Evolutionary conservation across 2,113 vertebrate genomes (phyloP).

Genomic region (Passer montanus): DNA sequence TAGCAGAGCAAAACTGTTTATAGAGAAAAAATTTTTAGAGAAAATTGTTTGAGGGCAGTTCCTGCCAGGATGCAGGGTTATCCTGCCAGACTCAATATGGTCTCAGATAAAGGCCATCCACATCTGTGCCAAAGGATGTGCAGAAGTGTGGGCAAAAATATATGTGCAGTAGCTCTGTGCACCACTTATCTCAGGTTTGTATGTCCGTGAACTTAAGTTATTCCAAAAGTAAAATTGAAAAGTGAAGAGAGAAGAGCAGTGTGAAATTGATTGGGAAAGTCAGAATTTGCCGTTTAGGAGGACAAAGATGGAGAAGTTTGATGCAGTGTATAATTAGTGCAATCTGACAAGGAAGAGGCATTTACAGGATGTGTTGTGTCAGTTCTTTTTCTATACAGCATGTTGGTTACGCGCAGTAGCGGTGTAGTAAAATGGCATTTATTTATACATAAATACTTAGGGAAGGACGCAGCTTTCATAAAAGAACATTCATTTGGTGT

Average conservation of each 20-base stretch:
- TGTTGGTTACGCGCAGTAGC: background rate
- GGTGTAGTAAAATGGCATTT: conserved; percentile 27
- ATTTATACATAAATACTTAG: conserved; percentile 26
- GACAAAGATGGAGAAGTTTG: background rate
- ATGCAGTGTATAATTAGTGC: background rate
- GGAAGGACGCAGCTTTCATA: background rate
- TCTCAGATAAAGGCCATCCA: background rate
- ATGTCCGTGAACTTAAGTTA: background rate
- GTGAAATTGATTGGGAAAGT: background rate
- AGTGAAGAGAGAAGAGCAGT: background rate
- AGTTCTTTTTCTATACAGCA: conserved; percentile 32
- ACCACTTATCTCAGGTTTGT: background rate
- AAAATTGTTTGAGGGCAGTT: background rate
- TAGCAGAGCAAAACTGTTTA: background rate
- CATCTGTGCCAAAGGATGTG: background rate
- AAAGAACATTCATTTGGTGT: background rate
- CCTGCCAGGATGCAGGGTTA: background rate
- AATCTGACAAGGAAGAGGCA: background rate
- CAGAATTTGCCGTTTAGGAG: background rate
- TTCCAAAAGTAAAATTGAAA: background rate
- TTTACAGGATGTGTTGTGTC: conserved; percentile 23
- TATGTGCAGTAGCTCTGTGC: background rate
- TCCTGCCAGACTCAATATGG: background rate
- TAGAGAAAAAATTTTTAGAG: background rate
- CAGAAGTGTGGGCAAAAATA: background rate